Conservation (phyloP, 2,113 vertebrate genomes). For the Gallinago paraguaiae region DNA sequence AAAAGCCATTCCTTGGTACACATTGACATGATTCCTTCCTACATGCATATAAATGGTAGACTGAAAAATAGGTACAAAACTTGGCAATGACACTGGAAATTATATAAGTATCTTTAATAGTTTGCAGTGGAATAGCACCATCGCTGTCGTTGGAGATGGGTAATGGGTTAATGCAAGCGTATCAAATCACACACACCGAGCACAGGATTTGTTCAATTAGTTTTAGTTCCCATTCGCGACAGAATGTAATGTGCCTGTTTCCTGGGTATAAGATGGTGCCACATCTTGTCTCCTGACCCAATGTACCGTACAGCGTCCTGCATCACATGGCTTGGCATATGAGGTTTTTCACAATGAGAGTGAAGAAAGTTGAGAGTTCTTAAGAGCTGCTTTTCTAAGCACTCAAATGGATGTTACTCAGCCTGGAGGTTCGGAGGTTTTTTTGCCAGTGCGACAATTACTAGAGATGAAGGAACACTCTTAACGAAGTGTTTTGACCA, state of each 20-base stretch:
- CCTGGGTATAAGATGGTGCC: not conserved
- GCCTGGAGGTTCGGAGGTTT: not conserved
- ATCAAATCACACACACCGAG: not conserved
- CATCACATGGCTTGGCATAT: not conserved
- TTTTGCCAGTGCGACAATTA: not conserved
- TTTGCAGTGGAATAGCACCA: not conserved
- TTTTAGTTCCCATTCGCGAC: not conserved
- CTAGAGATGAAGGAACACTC: constrained; percentile 13
- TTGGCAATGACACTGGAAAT: not conserved
- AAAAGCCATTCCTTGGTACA: not conserved
- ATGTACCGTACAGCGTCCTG: not conserved
- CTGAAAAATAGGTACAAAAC: not conserved
- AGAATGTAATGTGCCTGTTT: constrained; percentile 8
- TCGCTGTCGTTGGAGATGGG: not conserved
- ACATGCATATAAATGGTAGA: not conserved
- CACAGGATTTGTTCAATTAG: not conserved
- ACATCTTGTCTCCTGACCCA: constrained; percentile 46
- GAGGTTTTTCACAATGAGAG: constrained; percentile 18
- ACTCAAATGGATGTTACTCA: constrained; percentile 14
- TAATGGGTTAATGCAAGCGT: not conserved
- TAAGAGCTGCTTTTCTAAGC: constrained; percentile 42
- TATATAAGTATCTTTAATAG: not conserved
- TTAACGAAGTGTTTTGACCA: constrained; percentile 19
- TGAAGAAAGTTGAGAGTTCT: constrained; percentile 7
- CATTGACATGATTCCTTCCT: not conserved